These are phyloP conservation scores for Nothura maculosa DNA, from an alignment of 2,797 vertebrate species.

Conservation along the genomic window DNA sequence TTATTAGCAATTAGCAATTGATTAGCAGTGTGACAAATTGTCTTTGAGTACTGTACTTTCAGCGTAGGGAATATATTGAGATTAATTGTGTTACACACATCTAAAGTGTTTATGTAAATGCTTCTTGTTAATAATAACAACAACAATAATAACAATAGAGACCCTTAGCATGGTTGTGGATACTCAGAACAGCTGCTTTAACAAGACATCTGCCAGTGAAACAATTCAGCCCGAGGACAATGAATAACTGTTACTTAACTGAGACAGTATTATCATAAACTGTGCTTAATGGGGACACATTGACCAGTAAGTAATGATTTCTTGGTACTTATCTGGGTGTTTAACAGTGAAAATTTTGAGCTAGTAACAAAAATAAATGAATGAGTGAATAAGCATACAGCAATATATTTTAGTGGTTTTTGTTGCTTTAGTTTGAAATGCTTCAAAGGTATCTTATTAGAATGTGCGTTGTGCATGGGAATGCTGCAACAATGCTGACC, in stretches of 20 bases:
- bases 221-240: constrained; percentile 65
- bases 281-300: constrained; percentile 38
- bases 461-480: not conserved
- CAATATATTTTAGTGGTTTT: not conserved
- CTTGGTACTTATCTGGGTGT: constrained; percentile 38
- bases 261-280: constrained; percentile 54
- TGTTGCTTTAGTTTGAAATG: constrained; percentile 17
- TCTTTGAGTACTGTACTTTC: constrained; percentile 12
- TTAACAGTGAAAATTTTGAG: constrained; percentile 45
- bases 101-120: constrained; percentile 63
- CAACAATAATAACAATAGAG: constrained; percentile 54
- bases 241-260: constrained; percentile 68
- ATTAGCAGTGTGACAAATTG: constrained; percentile 1
- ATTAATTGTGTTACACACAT: not conserved
- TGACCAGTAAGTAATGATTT: constrained; percentile 40
- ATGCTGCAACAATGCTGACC: not conserved
- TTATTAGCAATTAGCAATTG: constrained; percentile 34
- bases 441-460: not conserved
- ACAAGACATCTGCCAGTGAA: constrained; percentile 68
- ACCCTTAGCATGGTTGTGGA: constrained; percentile 29
- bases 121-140: constrained; percentile 62
- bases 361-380: constrained; percentile 37
- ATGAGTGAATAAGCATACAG: not conserved
- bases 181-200: constrained; percentile 62
- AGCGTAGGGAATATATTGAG: not conserved